Percentiles rank a stretch among this genome's conserved stretches.
phyloP scores from a whole-genome alignment of 2,888 invertebrate genomes.

The Lithosia quadra region DNA sequence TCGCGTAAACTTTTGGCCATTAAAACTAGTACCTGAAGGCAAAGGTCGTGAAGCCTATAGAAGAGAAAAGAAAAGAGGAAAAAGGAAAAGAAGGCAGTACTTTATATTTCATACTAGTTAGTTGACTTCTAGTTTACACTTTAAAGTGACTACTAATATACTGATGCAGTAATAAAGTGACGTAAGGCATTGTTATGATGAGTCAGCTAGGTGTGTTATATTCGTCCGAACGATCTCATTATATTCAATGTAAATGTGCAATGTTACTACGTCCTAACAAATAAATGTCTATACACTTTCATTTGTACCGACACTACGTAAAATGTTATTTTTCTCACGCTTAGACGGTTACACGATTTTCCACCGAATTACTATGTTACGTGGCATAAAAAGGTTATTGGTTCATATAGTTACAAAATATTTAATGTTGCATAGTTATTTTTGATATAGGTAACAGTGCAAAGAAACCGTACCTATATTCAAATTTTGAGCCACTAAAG shows the following conservation, averaged over 20 bases:
- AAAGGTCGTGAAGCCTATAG: background rate
- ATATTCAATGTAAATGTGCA: conserved; percentile 35
- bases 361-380: conserved; percentile 37
- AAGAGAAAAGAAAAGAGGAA: background rate
- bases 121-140: background rate
- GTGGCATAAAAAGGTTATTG: conserved; percentile 39
- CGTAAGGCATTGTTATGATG: conserved; percentile 53
- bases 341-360: conserved; percentile 46
- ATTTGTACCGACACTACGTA: conserved; percentile 31
- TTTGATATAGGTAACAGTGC: background rate
- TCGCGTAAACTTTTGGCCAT: too few species aligned
- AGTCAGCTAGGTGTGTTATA: conserved; percentile 40
- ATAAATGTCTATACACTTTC: conserved; percentile 33
- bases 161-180: conserved; percentile 1
- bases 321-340: conserved; percentile 48
- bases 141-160: background rate
- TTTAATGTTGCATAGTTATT: conserved; percentile 5
- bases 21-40: background rate
- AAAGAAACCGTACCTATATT: background rate
- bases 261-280: conserved; percentile 17
- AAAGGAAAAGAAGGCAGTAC: background rate
- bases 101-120: background rate
- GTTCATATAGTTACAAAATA: conserved; percentile 47
- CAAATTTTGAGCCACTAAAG: background rate
- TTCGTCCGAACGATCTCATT: conserved; percentile 18